Base-by-base conservation (phyloP, 2,797 vertebrate species). In the Columba guinea region DNA sequence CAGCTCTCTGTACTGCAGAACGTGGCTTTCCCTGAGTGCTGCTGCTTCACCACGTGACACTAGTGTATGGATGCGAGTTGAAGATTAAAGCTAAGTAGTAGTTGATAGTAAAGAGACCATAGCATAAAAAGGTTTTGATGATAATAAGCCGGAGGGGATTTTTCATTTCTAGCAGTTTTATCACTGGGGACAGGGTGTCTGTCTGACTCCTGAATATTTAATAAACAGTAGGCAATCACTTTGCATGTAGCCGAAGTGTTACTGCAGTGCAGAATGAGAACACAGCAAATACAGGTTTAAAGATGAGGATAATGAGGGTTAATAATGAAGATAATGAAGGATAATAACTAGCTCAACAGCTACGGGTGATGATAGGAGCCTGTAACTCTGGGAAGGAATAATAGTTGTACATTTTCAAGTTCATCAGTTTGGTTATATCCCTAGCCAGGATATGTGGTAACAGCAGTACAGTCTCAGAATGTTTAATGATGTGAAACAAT, bases 41-140 rank as follows among this genome's bases (percentile, higher is more conserved):
- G 68, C 92, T 90, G 32, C 94, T 92, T 95, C 89, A 4, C 92
- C 4, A 91, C 78, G 34, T 80, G 97, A 71, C 39, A 26, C 95
- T 46, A 37, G 56, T 21, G 5, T 86, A 37, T 78, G 94, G 95
- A 96, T 92, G 92, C 14, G 23, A 97, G 92, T 46, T 90, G 92
- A 85, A 97, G 96, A 97, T 97, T 93, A 97, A 97, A 97, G 96
- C 89, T 68, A 93, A 95, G 81, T 75, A 86, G 91, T 68, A 37
- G 75, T 23, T 94, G 94, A 70, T 95, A 93, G 93, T 87, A 80
- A 94, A 95, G 85, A 94, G 75, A 90, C 78, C 34, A 65, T 84
- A 91, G 89, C 70, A 64, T 90, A 82, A 56, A 64, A 95, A 73
- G 74, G 12, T 93, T 92, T 94, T 92, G 70, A 81, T 88, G 91